These are phyloP conservation scores for Conus ventricosus DNA, from an alignment of 1,140 invertebrate species.

Conservation along the genomic window DNA sequence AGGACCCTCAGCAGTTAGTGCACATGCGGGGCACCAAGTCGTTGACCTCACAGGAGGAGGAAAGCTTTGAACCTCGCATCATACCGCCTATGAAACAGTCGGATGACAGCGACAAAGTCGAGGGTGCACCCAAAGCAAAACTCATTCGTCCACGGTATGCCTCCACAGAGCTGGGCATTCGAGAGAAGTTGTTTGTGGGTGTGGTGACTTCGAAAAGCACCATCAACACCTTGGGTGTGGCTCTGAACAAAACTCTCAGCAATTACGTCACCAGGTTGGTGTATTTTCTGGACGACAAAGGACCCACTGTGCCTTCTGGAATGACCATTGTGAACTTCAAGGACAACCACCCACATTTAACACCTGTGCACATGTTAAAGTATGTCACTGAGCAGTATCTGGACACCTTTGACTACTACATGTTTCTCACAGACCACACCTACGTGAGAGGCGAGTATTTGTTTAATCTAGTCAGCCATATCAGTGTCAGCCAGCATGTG, in stretches of 20 bases:
- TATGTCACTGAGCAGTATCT: conserved; percentile 92
- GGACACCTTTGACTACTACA: conserved; percentile 93
- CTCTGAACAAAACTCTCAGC: conserved; percentile 87
- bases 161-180: conserved; percentile 92
- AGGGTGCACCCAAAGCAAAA: conserved; percentile 52
- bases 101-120: conserved; percentile 11
- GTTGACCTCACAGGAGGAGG: conserved; percentile 35
- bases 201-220: conserved; percentile 85
- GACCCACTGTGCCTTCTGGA: conserved; percentile 63
- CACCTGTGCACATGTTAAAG: conserved; percentile 83
- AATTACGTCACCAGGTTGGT: conserved; percentile 87
- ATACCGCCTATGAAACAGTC: conserved; percentile 33
- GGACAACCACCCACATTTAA: conserved; percentile 66
- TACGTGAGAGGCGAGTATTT: conserved; percentile 86
- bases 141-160: conserved; percentile 88
- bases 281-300: conserved; percentile 84
- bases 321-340: conserved; percentile 71
- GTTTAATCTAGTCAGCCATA: conserved; percentile 81
- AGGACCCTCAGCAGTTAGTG: conserved; percentile 53
- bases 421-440: conserved; percentile 87
- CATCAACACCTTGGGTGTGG: conserved; percentile 82
- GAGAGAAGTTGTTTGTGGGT: conserved; percentile 90
- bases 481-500: conserved; percentile 88
- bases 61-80: conserved; percentile 47
- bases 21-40: conserved; percentile 57